Evolutionary conservation across 2,113 vertebrate genomes (phyloP).

Genomic region (Leptobrachium leishanense): DNA sequence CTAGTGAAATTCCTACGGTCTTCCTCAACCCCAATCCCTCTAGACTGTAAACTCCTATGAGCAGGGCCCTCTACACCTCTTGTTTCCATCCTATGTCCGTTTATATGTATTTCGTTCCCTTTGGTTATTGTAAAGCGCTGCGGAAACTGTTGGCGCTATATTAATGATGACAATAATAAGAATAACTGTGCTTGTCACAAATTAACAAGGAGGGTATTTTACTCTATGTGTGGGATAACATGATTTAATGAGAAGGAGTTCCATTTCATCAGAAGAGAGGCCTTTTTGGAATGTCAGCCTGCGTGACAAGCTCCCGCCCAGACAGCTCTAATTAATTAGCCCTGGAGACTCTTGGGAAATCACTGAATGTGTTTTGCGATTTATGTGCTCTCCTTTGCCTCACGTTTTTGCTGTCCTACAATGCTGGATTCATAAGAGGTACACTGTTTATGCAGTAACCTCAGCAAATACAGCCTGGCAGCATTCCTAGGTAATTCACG

Average conservation of each 20-base stretch:
- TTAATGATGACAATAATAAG: too few relatives aligned
- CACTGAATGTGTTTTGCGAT: slow-evolving; percentile 6
- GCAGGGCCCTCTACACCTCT: too few relatives aligned
- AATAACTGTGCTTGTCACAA: too few relatives aligned
- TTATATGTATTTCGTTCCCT: too few relatives aligned
- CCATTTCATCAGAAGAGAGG: background rate
- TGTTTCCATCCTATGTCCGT: too few relatives aligned
- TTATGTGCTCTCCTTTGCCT: background rate
- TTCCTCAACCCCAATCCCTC: too few relatives aligned
- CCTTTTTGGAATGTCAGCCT: background rate
- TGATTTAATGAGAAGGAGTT: background rate
- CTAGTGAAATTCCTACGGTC: too few relatives aligned
- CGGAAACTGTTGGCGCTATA: too few relatives aligned
- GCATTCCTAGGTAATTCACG: slow-evolving; percentile 18
- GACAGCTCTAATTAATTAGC: background rate
- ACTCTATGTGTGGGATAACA: too few relatives aligned
- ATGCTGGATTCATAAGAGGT: slow-evolving; percentile 7
- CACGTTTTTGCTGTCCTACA: slow-evolving; percentile 13
- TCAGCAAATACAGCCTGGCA: slow-evolving; percentile 27
- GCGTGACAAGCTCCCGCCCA: background rate
- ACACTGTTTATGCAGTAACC: slow-evolving; percentile 11
- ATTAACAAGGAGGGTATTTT: too few relatives aligned
- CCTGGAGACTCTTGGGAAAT: slow-evolving; percentile 29
- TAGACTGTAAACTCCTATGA: too few relatives aligned
- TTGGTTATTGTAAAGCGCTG: too few relatives aligned